These are phyloP conservation scores for Acrocyrtus sp. DNA, from an alignment of 2,888 invertebrate genomes.

Conservation along the genomic window DNA sequence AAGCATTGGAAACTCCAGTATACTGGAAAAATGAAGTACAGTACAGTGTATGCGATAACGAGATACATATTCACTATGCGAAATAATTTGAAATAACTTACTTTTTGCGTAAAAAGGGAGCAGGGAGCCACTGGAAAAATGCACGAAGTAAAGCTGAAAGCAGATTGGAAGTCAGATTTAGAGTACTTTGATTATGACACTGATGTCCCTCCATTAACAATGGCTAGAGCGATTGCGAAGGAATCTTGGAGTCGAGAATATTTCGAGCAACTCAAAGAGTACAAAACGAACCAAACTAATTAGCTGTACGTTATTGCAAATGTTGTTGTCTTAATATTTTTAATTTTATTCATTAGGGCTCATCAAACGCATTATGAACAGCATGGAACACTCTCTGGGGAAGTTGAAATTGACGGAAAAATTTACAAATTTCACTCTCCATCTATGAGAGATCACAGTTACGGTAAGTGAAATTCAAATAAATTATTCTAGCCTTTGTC, in stretches of 20 bases:
- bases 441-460: constrained; percentile 83
- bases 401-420: constrained; percentile 70
- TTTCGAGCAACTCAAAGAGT: constrained; percentile 75
- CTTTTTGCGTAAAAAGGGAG: too few relatives aligned
- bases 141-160: constrained; percentile 73
- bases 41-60: too few relatives aligned
- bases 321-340: too few relatives aligned
- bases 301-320: too few relatives aligned
- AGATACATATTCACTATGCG: background rate
- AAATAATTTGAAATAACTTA: too few relatives aligned
- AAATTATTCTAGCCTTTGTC: background rate
- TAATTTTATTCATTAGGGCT: constrained; percentile 71
- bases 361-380: constrained; percentile 89
- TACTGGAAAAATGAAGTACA: constrained; percentile 75
- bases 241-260: constrained; percentile 79
- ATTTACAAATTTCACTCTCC: constrained; percentile 70
- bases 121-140: constrained; percentile 68
- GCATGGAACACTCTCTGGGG: constrained; percentile 75
- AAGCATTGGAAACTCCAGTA: constrained; percentile 77
- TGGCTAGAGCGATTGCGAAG: constrained; percentile 79
- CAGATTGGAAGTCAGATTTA: constrained; percentile 69
- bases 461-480: constrained; percentile 68
- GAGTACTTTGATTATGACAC: constrained; percentile 79
- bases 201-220: constrained; percentile 73
- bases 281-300: too few relatives aligned